phyloP scores from a whole-genome alignment of 30 jellyfish, hydroid and myxozoan species.

The Aurelia aurita complex sp. Pacific region DNA sequence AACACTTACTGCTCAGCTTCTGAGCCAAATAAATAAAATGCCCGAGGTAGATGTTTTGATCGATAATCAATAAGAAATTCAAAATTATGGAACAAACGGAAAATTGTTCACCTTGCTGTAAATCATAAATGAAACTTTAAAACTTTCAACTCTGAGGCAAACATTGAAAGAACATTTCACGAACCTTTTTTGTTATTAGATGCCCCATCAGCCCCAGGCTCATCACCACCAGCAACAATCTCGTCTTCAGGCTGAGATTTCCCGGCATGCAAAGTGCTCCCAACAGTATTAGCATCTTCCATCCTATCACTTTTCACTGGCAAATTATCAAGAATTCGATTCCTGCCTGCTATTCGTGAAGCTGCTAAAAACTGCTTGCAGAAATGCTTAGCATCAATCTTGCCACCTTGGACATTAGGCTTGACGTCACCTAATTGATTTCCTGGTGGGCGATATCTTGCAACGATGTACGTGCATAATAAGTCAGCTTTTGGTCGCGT shows the following conservation, averaged over 20 bases:
- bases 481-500: slow-evolving; percentile 51
- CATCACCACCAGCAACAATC: slow-evolving; percentile 66
- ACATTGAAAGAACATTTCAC: neutral
- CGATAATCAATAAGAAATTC: no score
- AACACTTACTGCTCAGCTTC: no score
- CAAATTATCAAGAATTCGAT: slow-evolving; percentile 24
- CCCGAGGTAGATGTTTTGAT: no score
- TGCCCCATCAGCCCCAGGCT: slow-evolving; percentile 80
- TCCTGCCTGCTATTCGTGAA: slow-evolving; percentile 45
- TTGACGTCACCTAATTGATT: slow-evolving; percentile 70
- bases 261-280: slow-evolving; percentile 58
- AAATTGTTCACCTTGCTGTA: no score
- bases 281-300: slow-evolving; percentile 58
- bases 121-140: no score
- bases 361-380: slow-evolving; percentile 68
- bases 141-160: no score
- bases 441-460: slow-evolving; percentile 76
- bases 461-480: slow-evolving; percentile 75
- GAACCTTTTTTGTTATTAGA: slow-evolving; percentile 72
- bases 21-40: no score
- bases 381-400: slow-evolving; percentile 35
- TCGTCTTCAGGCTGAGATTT: slow-evolving; percentile 46
- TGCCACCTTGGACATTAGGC: slow-evolving; percentile 59
- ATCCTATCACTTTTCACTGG: slow-evolving; percentile 39
- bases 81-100: no score